Evolutionary conservation across 2,113 vertebrate genomes (phyloP).

Genomic region (Heterocephalus glaber): DNA sequence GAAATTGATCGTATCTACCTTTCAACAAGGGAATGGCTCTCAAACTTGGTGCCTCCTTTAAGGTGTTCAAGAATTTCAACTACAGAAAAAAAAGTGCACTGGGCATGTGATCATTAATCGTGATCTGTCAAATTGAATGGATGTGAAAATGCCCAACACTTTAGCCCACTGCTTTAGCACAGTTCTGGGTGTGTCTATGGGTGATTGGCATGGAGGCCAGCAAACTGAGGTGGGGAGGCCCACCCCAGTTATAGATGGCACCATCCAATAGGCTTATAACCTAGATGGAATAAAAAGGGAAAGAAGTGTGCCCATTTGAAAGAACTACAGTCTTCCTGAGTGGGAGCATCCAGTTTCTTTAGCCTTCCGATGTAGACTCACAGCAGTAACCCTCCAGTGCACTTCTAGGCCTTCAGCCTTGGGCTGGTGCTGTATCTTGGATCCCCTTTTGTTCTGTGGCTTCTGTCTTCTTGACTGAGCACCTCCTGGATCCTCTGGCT

Average conservation of each 20-base stretch:
- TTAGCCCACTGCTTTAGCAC: neutral
- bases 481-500: neutral
- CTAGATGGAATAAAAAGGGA: neutral
- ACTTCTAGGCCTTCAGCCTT: neutral
- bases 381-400: neutral
- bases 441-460: neutral
- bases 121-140: neutral
- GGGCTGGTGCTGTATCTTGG: neutral
- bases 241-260: neutral
- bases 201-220: neutral
- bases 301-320: neutral
- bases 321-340: neutral
- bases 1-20: accelerated
- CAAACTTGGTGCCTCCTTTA: neutral
- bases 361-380: neutral
- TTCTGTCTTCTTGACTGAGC: neutral
- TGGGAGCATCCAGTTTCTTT: neutral
- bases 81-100: neutral
- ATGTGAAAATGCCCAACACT: neutral
- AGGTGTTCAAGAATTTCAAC: neutral
- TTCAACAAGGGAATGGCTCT: neutral
- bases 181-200: neutral
- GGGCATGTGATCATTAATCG: neutral
- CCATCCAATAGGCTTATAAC: neutral
- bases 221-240: neutral